A percentile compares a stretch with the other conserved stretches of the same genome.
These are phyloP conservation scores for Leptopilina drosophilae DNA, from an alignment of 2,888 invertebrate genomes.

Conservation along the genomic window DNA sequence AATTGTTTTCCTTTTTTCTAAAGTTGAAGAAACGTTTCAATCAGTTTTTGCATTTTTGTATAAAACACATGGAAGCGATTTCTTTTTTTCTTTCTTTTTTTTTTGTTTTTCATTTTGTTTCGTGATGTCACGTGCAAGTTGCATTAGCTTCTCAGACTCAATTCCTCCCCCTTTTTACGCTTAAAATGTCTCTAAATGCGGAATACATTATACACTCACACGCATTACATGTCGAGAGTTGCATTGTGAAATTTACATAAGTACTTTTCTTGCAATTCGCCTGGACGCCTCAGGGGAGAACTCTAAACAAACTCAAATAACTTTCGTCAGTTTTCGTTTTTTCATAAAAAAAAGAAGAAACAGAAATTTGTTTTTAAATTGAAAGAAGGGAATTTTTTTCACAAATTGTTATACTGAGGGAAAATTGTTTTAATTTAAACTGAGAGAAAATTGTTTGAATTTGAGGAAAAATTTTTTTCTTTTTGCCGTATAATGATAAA, in stretches of 20 bases:
- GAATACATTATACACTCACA: neutral
- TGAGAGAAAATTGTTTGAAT: too few species aligned
- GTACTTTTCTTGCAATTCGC: neutral
- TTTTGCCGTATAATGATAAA: too few species aligned
- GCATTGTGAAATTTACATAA: neutral
- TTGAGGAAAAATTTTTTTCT: too few species aligned
- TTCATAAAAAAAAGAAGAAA: too few species aligned
- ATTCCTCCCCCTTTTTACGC: neutral
- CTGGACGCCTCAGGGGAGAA: too few species aligned
- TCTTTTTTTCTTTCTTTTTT: too few species aligned
- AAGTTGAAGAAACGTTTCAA: neutral
- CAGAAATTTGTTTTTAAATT: too few species aligned
- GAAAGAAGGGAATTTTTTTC: too few species aligned
- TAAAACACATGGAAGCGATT: neutral
- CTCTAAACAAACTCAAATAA: too few species aligned
- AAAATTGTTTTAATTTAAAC: too few species aligned
- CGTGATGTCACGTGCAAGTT: neutral
- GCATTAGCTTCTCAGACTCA: neutral
- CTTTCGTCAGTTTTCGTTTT: too few species aligned
- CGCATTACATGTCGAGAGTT: neutral
- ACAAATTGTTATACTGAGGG: too few species aligned
- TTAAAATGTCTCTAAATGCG: slow-evolving; percentile 13
- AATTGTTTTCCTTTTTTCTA: neutral
- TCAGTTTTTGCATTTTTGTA: neutral
- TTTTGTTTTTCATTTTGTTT: neutral